Base-by-base conservation (phyloP, 1,140 invertebrate genomes). In the Cydia pomonella region DNA sequence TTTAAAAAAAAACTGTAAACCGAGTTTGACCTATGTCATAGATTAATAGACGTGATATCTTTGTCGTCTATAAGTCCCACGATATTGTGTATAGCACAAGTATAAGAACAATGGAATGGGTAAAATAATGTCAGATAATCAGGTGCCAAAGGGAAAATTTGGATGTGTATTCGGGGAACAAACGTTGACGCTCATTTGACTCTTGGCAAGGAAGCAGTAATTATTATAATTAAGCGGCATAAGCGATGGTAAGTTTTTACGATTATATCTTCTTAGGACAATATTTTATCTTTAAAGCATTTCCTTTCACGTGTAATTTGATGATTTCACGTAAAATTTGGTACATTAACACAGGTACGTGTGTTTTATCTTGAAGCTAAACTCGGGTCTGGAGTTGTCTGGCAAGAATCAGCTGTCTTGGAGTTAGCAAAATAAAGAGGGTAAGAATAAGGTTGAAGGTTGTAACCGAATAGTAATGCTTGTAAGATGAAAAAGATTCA, bases 1-100 rank as follows among this genome's bases (percentile, higher is more conserved):
- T 83, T 84, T 86, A 77, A 66, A 82, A 80, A n/a, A 81, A 80
- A 84, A 84, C 80, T 59, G n/a, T 18, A 59, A 77, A 82, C 78
- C 82, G 78, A 81, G 73, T 82, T 85, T 77, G 79, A 75, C 73
- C 75, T 64, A 38, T 77, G 77, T 69, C 73, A 75, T 72, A 78
- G 72, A 79, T 76, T 79, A 75, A 75, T 79, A 75, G 62, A 21
- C 38, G 12, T 41, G 75, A 73, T 78, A 47, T 71, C n/a, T 66
- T 62, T 73, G 72, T 71, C 72, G 59, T 69, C 38, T 59, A 66
- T 73, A 73, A 71, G 53, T 77, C 69, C 33, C 50, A 33, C 33
- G 12, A 80, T 76, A 75, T 66, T 69, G 12, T 47, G 23, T 75
- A 13, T 75, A n/a, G 27, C 64, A 79, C 44, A 69, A 33, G 33